Base-by-base conservation (phyloP, 2,113 vertebrate genomes). In the Rousettus leschenaultii region DNA sequence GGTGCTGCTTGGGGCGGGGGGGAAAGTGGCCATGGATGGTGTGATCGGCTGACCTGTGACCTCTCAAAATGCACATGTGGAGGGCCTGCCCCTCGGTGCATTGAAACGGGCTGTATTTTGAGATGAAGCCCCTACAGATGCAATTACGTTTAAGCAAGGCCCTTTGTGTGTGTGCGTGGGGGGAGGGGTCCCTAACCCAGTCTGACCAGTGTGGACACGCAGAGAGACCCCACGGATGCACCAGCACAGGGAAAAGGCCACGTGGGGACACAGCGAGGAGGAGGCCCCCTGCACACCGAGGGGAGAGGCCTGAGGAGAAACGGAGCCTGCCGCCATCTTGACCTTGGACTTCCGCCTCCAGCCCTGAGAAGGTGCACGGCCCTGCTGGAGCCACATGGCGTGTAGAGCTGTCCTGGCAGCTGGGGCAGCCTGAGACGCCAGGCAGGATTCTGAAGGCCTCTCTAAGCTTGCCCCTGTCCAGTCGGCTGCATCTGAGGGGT, bases 391-490 rank as follows among this genome's bases (percentile, higher is more conserved):
- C 5, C 38, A 2, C 35, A 45, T 30, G 3, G 40, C 7, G 19
- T 10, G 1, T 1, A 6, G 40, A 7, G 45, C 2, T 6, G 24
- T 4, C 2, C 2, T 2, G 4, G 63, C 14, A 2, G 11, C 59
- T 0, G 1, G 2, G 1, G 48, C 30, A 21, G 28, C 40, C 24
- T 6, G 6, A 43, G 21, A 7, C 7, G 15, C 7, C 0, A 3
- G 3, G 15, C 24, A 11, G 89, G 24, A 2, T 3, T 22, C 57
- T 4, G 24, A 16, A 16, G 38, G 11, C 26, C 65, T 53, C 43
- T 18, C 45, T 22, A 7, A 40, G 30, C 38, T 16, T 4, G 18
- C 16, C 28, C 57, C 74, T 51, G 26, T 14, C 48, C 57, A 18
- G 10, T 3, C 7, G 10, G 83, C 57, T 14, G 74, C 83, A 19